Evolutionary conservation across 2,888 invertebrate genomes (phyloP).

Genomic region (Andrena praecox): DNA sequence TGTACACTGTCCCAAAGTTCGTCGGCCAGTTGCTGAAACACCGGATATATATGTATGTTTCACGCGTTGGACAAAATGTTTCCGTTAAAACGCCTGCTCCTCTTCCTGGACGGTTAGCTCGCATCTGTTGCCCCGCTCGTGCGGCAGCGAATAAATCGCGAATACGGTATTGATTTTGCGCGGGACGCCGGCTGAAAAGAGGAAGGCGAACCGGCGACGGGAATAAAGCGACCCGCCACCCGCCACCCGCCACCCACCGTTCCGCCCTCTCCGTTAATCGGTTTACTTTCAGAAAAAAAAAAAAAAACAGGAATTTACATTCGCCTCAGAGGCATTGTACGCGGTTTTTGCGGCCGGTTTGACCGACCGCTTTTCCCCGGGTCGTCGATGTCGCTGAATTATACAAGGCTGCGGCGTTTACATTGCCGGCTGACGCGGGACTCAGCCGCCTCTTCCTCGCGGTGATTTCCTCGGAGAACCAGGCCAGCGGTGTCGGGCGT

Average conservation of each 20-base stretch:
- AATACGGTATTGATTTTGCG: constrained; percentile 63
- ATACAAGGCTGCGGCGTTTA: constrained; percentile 42
- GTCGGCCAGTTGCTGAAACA: constrained; percentile 25
- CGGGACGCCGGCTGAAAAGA: constrained; percentile 35
- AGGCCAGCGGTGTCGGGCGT: not conserved
- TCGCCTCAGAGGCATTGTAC: not conserved
- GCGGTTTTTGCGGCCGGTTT: constrained; percentile 7
- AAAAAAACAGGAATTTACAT: constrained; percentile 40
- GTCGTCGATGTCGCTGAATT: constrained; percentile 36
- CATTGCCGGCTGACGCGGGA: constrained; percentile 15
- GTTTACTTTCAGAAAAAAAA: constrained; percentile 39
- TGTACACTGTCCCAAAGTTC: constrained; percentile 12
- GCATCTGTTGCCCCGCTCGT: constrained; percentile 63
- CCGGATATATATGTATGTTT: not conserved
- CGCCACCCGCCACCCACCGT: constrained; percentile 1
- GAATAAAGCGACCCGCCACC: constrained; percentile 26
- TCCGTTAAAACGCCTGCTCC: constrained; percentile 50
- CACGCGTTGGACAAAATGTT: constrained; percentile 42
- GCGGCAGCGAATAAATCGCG: constrained; percentile 57
- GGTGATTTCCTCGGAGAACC: constrained; percentile 36
- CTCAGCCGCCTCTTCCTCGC: constrained; percentile 21
- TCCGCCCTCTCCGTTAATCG: constrained; percentile 48
- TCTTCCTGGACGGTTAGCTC: constrained; percentile 37
- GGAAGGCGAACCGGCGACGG: constrained; percentile 44
- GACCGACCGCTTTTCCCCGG: not conserved